Evolutionary conservation across 1,140 invertebrate genomes (phyloP).

Genomic region (Brachionus asplanchnoidis): DNA sequence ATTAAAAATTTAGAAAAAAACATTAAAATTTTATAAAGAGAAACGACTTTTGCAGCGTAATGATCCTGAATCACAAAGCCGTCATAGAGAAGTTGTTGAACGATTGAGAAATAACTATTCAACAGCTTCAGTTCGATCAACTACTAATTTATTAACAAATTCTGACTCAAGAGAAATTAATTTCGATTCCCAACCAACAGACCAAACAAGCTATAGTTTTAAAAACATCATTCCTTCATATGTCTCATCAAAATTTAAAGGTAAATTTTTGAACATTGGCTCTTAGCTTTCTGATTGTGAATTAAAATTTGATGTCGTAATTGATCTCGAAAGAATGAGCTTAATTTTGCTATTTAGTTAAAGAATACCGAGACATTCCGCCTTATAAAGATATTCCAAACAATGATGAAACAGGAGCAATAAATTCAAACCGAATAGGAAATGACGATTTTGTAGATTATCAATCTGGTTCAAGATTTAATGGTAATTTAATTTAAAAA

Average conservation of each 20-base stretch:
- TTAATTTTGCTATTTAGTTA: slow-evolving; percentile 22
- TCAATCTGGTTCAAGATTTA: neutral
- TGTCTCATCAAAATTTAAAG: slow-evolving; percentile 3
- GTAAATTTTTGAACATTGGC: neutral
- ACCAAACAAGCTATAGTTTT: neutral
- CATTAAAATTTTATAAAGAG: neutral
- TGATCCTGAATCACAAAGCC: slow-evolving; percentile 8
- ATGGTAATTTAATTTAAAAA: neutral
- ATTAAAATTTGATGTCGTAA: neutral
- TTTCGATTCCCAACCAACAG: neutral
- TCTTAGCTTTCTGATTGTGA: neutral
- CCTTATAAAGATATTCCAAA: slow-evolving; percentile 9
- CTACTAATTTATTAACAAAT: neutral
- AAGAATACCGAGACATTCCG: slow-evolving; percentile 32
- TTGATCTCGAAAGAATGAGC: neutral
- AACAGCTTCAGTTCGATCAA: neutral
- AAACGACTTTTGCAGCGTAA: slow-evolving; percentile 23
- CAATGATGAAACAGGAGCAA: neutral
- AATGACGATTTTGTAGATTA: neutral
- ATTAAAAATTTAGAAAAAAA: neutral
- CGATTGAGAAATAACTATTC: slow-evolving; percentile 21
- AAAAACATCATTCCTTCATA: slow-evolving; percentile 8
- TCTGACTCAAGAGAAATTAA: neutral
- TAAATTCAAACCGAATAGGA: neutral
- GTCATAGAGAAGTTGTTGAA: neutral